These are phyloP conservation scores for Sycophila sp. DNA, from an alignment of 1,140 invertebrate genomes.

Conservation along the genomic window DNA sequence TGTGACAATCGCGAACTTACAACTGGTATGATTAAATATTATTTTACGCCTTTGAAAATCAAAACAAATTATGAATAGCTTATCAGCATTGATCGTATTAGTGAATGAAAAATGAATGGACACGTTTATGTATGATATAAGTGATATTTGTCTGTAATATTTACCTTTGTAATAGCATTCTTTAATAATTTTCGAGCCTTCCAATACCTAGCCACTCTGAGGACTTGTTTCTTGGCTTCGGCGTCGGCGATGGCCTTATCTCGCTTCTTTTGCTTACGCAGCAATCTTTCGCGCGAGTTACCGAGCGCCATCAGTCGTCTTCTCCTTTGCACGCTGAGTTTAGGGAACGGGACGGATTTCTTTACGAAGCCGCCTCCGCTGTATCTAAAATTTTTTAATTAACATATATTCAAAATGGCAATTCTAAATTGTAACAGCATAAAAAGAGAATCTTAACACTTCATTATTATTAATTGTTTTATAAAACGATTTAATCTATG, in stretches of 20 bases:
- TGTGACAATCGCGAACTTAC: too few species aligned
- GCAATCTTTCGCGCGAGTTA: conserved; percentile 61
- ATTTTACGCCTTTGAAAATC: too few species aligned
- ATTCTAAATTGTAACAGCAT: too few species aligned
- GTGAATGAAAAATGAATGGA: too few species aligned
- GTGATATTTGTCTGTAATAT: too few species aligned
- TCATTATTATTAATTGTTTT: neutral
- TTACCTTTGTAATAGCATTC: conserved; percentile 66
- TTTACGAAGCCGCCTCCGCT: conserved; percentile 70
- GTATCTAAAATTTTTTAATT: too few species aligned
- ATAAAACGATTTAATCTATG: neutral
- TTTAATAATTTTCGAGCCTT: conserved; percentile 67
- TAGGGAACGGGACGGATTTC: conserved; percentile 71
- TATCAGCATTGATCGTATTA: too few species aligned
- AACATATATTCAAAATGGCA: too few species aligned
- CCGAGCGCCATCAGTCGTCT: conserved; percentile 64
- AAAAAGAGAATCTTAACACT: too few species aligned
- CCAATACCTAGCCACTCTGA: conserved; percentile 61
- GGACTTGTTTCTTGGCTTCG: conserved; percentile 51
- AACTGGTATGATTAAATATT: too few species aligned
- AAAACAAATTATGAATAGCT: too few species aligned
- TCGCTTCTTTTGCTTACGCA: conserved; percentile 62
- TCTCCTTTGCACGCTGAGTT: conserved; percentile 66
- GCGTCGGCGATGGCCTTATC: conserved; percentile 53
- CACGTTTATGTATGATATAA: too few species aligned